Evolutionary conservation across 2,113 vertebrate genomes (phyloP).

Genomic region (Hemicordylus capensis): DNA sequence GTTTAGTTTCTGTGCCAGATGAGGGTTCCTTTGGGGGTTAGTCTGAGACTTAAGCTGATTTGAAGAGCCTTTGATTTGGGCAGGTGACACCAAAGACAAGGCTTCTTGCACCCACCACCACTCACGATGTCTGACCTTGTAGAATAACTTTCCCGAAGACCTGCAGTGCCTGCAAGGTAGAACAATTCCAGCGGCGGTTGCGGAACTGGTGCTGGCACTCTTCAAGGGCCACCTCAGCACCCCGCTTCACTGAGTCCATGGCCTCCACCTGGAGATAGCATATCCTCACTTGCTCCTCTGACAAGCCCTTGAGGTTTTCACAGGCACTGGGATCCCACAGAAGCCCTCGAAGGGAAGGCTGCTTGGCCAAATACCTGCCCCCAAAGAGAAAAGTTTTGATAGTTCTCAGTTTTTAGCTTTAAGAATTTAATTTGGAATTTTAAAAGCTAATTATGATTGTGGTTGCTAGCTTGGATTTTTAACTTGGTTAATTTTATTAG

Average conservation of each 20-base stretch:
- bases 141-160: slow-evolving; percentile 77
- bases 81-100: not conserved
- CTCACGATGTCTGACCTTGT: slow-evolving; percentile 67
- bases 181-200: slow-evolving; percentile 80
- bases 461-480: no score
- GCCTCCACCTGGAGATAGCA: slow-evolving; percentile 77
- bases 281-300: slow-evolving; percentile 76
- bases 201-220: slow-evolving; percentile 83
- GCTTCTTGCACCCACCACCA: fast-evolving
- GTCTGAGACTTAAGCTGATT: no score
- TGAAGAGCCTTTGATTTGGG: not conserved
- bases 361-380: slow-evolving; percentile 77
- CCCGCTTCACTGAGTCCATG: slow-evolving; percentile 77
- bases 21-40: not conserved
- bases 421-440: no score
- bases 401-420: no score
- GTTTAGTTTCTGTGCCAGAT: not conserved
- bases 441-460: no score
- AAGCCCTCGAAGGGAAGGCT: slow-evolving; percentile 71
- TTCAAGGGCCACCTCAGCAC: slow-evolving; percentile 77
- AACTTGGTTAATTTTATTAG: no score
- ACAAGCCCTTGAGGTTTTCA: slow-evolving; percentile 72
- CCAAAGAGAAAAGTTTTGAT: slow-evolving; percentile 32
- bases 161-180: slow-evolving; percentile 81
- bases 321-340: slow-evolving; percentile 73